Conservation (phyloP, 53 echinoderm and acorn worm genomes). For the Arbacia lixula region DNA sequence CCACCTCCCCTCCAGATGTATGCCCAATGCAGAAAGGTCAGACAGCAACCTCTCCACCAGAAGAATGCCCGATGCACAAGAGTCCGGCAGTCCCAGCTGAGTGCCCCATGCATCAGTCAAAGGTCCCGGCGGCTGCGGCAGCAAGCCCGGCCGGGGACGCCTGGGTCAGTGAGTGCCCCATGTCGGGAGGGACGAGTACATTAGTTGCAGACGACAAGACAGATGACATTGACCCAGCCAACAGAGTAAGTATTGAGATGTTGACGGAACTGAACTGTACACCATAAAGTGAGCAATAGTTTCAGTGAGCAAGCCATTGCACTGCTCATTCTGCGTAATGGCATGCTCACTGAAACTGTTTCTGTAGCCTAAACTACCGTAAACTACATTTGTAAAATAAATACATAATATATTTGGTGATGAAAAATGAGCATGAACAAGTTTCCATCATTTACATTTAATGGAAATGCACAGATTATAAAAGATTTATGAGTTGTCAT, state of each 20-base stretch:
- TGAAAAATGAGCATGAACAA: no score
- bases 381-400: no score
- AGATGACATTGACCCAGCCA: constrained; percentile 86
- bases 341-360: no score
- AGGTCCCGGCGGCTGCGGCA: constrained; percentile 23
- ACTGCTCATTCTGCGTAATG: no score
- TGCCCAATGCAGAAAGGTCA: constrained; percentile 84
- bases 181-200: constrained; percentile 60
- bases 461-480: no score
- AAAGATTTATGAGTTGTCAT: no score
- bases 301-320: no score
- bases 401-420: no score
- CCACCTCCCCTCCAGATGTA: constrained; percentile 65
- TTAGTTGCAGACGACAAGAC: constrained; percentile 58
- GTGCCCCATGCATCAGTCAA: constrained; percentile 23
- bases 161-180: constrained; percentile 85
- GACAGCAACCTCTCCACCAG: constrained; percentile 10
- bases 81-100: background rate
- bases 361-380: no score
- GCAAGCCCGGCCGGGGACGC: constrained; percentile 47
- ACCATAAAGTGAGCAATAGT: no score
- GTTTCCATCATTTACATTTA: no score
- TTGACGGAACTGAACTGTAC: no score
- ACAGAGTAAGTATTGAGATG: constrained; percentile 79
- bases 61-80: constrained; percentile 77